Percentiles rank a stretch among this genome's conserved stretches.
phyloP scores from a whole-genome alignment of 2,797 vertebrate genomes.

The Sebastes dallii region DNA sequence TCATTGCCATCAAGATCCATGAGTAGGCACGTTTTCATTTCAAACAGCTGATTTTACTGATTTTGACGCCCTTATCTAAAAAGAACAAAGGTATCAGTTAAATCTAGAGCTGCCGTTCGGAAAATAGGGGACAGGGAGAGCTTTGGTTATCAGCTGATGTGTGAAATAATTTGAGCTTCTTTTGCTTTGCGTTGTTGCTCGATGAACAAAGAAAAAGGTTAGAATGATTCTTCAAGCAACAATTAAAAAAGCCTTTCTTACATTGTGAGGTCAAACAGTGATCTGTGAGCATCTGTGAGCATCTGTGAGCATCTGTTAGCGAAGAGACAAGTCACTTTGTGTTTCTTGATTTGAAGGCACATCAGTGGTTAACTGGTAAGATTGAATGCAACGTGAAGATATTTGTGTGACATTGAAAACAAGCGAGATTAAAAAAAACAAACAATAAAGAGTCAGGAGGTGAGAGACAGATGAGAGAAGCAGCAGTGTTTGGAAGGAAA shows the following conservation, averaged over 20 bases:
- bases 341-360: constrained; percentile 4
- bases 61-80: constrained; percentile 11
- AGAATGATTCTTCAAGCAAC: neutral
- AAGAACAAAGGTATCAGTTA: constrained; percentile 19
- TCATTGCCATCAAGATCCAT: constrained; percentile 11
- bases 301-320: neutral
- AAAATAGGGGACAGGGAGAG: neutral
- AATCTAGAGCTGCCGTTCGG: constrained; percentile 2
- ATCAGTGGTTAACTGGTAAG: neutral
- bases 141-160: neutral
- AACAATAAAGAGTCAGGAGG: constrained; percentile 24
- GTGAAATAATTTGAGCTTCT: constrained; percentile 9
- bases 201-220: constrained; percentile 11
- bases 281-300: neutral
- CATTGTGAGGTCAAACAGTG: neutral
- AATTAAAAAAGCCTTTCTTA: neutral
- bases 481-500: neutral
- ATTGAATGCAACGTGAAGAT: neutral
- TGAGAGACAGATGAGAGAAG: constrained; percentile 6
- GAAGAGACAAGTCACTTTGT: neutral
- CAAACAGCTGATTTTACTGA: constrained; percentile 30
- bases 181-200: constrained; percentile 10
- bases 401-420: constrained; percentile 4
- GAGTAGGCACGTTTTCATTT: constrained; percentile 11
- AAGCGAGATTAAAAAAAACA: neutral